A percentile compares a stretch with the other conserved stretches of the same genome.
phyloP scores from a whole-genome alignment of 2,888 invertebrate species.

The Sarcophaga caerulescens region DNA sequence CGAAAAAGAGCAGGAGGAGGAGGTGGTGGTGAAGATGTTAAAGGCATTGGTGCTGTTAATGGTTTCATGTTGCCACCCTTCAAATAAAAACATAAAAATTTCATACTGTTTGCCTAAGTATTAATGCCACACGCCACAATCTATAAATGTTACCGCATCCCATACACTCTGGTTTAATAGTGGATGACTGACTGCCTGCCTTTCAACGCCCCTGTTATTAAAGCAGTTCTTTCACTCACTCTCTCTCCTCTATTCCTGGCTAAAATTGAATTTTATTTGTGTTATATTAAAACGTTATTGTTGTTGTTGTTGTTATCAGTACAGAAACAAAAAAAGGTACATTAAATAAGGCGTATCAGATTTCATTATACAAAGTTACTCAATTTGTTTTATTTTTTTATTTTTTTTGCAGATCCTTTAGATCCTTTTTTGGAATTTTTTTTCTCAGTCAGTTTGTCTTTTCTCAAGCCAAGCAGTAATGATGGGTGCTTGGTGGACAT shows the following conservation, averaged over 20 bases:
- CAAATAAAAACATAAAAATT: neutral
- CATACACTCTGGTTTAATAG: conserved; percentile 9
- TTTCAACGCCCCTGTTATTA: conserved; percentile 65
- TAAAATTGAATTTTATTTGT: conserved; percentile 49
- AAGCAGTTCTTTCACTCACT: neutral
- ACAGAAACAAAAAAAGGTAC: conserved; percentile 76
- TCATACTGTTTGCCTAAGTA: conserved; percentile 49
- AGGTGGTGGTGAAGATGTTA: conserved; percentile 47
- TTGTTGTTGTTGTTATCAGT: conserved; percentile 34
- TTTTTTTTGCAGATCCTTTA: conserved; percentile 9
- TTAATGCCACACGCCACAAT: conserved; percentile 66
- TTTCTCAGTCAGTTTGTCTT: conserved; percentile 17
- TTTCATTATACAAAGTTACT: conserved; percentile 78
- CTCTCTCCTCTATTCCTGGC: neutral
- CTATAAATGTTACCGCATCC: conserved; percentile 54
- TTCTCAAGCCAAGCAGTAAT: no score
- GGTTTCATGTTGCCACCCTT: conserved; percentile 61
- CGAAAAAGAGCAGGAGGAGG: neutral
- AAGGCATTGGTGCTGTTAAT: conserved; percentile 50
- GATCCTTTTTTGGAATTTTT: neutral
- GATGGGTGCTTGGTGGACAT: conserved; percentile 15
- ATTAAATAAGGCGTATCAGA: conserved; percentile 82
- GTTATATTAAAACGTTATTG: conserved; percentile 41
- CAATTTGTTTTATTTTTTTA: conserved; percentile 60
- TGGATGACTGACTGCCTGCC: neutral